Evolutionary conservation across 2,113 vertebrate species (phyloP), one percentile per base, ranked within the genome.

Genomic region (Platysteira castanea): DNA sequence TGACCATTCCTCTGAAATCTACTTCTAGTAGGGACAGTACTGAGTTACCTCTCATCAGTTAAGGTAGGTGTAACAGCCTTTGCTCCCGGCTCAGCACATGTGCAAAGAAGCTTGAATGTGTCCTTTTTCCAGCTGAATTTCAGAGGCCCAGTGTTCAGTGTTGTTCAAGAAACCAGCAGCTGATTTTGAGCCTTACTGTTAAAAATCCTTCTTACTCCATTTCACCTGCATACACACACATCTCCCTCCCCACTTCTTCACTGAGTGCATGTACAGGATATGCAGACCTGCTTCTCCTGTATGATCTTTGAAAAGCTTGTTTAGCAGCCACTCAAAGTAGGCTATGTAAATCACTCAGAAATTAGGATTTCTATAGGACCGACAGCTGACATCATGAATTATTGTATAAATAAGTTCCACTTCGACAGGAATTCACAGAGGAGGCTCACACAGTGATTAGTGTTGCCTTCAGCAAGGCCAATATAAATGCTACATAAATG

Each of bases 221-320:
- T 56, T 46, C 21, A 69, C 15, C 30, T 56, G 11, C 59, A 53
- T 3, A 24, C 17, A 35, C 10, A 47, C 31, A 21, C 28, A 28
- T 59, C 2, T 49, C 6, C 31, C n/a, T 81, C 56, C n/a, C 52
- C 57, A 61, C 3, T 5, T 27, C 22, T 49, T 42, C 53, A 46
- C 10, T 1, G 7, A 14, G 17, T 47, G 54, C 46, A 28, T 5
- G 6, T 13, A 20, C 13, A 49, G 50, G 26, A 41, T 0, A 0
- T 7, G 10, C 52, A 50, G 15, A 20, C 15, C 46, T 61, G 64
- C n/a, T 89, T 57, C 84, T 71, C 18, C 47, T 49, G 2, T 18
- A 12, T 27, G 35, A 54, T 20, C 74, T 84, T 27, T 78, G 52
- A 44, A 21, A 74, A 61, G 17, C 18, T 52, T 63, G 24, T 76